A percentile compares a stretch with the other conserved stretches of the same genome.
Evolutionary conservation across 1,140 invertebrate genomes (phyloP).

Genomic region (Lepidotrigona ventralis): DNA sequence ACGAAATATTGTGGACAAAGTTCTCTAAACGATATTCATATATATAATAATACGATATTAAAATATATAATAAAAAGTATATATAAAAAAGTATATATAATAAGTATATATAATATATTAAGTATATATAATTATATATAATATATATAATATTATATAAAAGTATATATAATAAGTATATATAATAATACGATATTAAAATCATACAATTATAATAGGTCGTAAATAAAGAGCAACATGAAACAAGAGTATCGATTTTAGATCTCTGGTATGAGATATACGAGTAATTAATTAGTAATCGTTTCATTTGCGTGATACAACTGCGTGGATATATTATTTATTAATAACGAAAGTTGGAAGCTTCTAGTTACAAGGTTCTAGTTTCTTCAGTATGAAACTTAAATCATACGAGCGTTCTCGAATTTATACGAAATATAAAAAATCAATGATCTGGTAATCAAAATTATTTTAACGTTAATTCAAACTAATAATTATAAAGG

Average conservation of each 20-base stretch:
- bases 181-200: too few relatives aligned
- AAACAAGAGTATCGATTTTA: background rate
- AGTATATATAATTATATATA: too few relatives aligned
- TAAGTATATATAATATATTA: too few relatives aligned
- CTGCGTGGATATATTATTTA: constrained; percentile 15
- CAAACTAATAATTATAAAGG: background rate
- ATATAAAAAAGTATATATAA: too few relatives aligned
- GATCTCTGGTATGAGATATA: background rate
- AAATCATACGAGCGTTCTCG: background rate
- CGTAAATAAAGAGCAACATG: background rate
- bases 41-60: too few relatives aligned
- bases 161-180: too few relatives aligned
- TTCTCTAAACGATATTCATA: too few relatives aligned
- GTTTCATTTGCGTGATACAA: background rate
- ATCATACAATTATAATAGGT: background rate
- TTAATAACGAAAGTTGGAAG: background rate
- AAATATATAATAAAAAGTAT: too few relatives aligned
- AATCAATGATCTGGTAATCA: too few relatives aligned
- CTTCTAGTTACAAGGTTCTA: too few relatives aligned
- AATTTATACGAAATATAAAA: background rate
- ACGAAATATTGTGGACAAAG: background rate
- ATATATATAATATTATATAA: too few relatives aligned
- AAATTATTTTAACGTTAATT: background rate
- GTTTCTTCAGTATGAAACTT: background rate
- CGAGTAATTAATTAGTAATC: constrained; percentile 11